phyloP scores from a whole-genome alignment of 2,888 invertebrate species.

The Heliconius ismenius region DNA sequence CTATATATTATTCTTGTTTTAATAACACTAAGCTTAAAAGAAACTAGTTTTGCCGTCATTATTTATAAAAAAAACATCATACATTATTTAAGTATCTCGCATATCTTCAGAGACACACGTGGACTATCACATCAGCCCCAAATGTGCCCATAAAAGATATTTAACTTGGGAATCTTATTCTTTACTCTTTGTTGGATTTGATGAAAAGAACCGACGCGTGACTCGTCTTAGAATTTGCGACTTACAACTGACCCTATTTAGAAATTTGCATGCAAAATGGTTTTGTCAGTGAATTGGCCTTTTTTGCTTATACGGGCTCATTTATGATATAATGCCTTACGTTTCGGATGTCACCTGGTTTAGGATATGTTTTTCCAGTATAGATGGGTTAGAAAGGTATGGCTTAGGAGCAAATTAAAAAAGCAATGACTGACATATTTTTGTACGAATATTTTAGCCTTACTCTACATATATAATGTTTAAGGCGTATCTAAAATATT shows the following conservation, averaged over 20 bases:
- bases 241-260: constrained; percentile 51
- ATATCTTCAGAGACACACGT: constrained; percentile 24
- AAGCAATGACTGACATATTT: too few relatives aligned
- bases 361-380: background rate
- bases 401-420: too few relatives aligned
- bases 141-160: constrained; percentile 29
- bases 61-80: background rate
- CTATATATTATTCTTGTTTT: background rate
- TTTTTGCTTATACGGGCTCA: constrained; percentile 56
- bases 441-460: too few relatives aligned
- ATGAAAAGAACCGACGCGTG: constrained; percentile 36
- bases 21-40: background rate
- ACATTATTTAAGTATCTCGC: background rate
- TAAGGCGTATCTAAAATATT: too few relatives aligned
- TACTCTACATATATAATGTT: too few relatives aligned
- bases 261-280: constrained; percentile 53
- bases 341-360: constrained; percentile 28
- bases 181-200: constrained; percentile 20
- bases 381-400: background rate
- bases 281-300: constrained; percentile 45
- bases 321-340: constrained; percentile 46
- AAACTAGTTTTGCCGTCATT: background rate
- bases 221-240: constrained; percentile 43
- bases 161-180: constrained; percentile 23
- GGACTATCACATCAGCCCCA: constrained; percentile 20